Conservation (phyloP, 2,888 invertebrate species). For the Villa cingulata region DNA sequence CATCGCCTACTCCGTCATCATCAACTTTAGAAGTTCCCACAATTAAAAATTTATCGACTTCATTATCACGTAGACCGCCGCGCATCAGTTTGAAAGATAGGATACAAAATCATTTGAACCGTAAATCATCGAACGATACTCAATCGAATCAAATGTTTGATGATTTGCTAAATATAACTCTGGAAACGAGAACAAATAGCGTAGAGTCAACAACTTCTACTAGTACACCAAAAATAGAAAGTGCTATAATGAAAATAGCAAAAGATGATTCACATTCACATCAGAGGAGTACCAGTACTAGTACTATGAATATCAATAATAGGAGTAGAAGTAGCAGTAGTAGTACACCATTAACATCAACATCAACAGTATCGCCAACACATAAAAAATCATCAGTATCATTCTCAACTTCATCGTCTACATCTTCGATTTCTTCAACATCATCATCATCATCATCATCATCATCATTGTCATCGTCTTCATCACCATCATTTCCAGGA, state of each 20-base stretch:
- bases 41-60: background rate
- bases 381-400: background rate
- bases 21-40: background rate
- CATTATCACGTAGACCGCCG: conserved; percentile 1
- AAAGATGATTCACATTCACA: conserved; percentile 15
- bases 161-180: conserved; percentile 32
- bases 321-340: background rate
- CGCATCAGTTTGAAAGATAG: conserved; percentile 9
- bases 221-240: conserved; percentile 32
- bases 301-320: no score
- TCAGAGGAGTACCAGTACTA: background rate
- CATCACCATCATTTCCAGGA: conserved; percentile 8
- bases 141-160: conserved; percentile 30
- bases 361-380: no score
- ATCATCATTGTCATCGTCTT: conserved; percentile 11
- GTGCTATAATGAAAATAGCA: conserved; percentile 45
- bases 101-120: conserved; percentile 19
- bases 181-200: conserved; percentile 11
- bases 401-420: background rate
- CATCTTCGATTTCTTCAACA: background rate
- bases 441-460: background rate
- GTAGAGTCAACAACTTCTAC: conserved; percentile 11
- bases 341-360: background rate
- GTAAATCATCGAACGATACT: conserved; percentile 35
- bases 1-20: background rate